phyloP scores from a whole-genome alignment of 2,797 vertebrate species.

The Danio aesculapii region DNA sequence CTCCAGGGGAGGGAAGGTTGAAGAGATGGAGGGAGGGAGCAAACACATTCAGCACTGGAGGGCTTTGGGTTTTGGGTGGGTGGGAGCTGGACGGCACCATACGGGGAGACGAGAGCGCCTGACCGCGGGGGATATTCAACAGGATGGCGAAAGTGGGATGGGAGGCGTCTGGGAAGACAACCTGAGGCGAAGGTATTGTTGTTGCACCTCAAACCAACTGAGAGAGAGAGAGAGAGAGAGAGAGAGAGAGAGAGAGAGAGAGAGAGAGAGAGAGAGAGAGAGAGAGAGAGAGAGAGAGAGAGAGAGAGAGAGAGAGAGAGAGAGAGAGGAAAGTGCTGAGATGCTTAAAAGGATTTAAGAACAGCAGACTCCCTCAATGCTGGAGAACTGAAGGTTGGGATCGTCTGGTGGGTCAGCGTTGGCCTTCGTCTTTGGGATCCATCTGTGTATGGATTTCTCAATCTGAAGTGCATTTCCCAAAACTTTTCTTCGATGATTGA shows the following conservation, averaged over 20 bases:
- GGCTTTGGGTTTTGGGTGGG: slow-evolving; percentile 76
- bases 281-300: neutral
- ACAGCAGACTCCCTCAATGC: slow-evolving; percentile 21
- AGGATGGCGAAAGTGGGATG: slow-evolving; percentile 48
- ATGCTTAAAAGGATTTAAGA: slow-evolving; percentile 39
- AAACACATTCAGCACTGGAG: slow-evolving; percentile 83
- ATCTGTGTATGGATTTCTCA: slow-evolving; percentile 42
- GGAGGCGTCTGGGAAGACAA: slow-evolving; percentile 64
- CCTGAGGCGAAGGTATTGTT: slow-evolving; percentile 50
- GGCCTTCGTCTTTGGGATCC: slow-evolving; percentile 6
- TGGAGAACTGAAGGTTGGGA: neutral
- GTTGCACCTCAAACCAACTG: slow-evolving; percentile 6
- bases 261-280: neutral
- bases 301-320: neutral
- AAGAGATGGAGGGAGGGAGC: slow-evolving; percentile 54
- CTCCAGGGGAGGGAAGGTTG: slow-evolving; percentile 48
- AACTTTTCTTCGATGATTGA: too few species aligned
- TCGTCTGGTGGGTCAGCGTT: neutral
- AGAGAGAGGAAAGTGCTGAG: slow-evolving; percentile 7
- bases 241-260: neutral
- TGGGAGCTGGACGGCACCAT: slow-evolving; percentile 79
- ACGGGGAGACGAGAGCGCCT: slow-evolving; percentile 74
- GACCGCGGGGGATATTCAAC: slow-evolving; percentile 34
- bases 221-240: neutral
- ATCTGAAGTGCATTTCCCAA: slow-evolving; percentile 12